Evolutionary conservation across 2,797 vertebrate species (phyloP), one percentile per base, ranked within the genome.

Genomic region (Sandelia bainsii): DNA sequence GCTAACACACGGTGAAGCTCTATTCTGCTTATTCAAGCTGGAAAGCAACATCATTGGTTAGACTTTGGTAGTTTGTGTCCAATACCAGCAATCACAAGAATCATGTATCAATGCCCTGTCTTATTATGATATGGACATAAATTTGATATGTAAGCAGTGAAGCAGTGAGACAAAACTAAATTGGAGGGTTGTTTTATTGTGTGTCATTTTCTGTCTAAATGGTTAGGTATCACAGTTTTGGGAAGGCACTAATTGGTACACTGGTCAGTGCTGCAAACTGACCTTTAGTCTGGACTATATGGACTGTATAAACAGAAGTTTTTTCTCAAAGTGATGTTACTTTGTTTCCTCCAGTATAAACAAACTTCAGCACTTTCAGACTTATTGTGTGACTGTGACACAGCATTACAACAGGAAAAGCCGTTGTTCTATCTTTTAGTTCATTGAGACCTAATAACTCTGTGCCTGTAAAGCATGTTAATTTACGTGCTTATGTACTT

Each of bases 341-440:
- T 65, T 68, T 50, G 61, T 73, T 75, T 81, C 69, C 65, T 57
- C 23, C 27, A 71, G 29, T 48, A 42, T 51, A 59, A 8, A 50
- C 48, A 42, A 13, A 34, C 49, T 45, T 56, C 12, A 19, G 32
- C 25, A 56, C 62, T 57, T 39, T 39, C 20, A 60, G 59, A 46
- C 45, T 23, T 44, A 76, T 48, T 22, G 1, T 66, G 32, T 49
- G 25, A 77, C 56, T 45, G 19, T 71, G 65, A 63, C 52, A 50
- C 54, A 76, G 39, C 42, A 32, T 48, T 12, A 49, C 65, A 59
- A 51, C 19, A 59, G 16, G 42, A 52, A 58, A 52, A 39, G 16
- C 10, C 20, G 4, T 51, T 25, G 39, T 25, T 40, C 6, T 10
- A 13, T 40, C 14, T 69, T 59, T 48, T 52, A 16, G 34, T 27